Evolutionary conservation across 2,797 vertebrate genomes (phyloP), one percentile per base, ranked within the genome.

Genomic region (Myotis pilosus): DNA sequence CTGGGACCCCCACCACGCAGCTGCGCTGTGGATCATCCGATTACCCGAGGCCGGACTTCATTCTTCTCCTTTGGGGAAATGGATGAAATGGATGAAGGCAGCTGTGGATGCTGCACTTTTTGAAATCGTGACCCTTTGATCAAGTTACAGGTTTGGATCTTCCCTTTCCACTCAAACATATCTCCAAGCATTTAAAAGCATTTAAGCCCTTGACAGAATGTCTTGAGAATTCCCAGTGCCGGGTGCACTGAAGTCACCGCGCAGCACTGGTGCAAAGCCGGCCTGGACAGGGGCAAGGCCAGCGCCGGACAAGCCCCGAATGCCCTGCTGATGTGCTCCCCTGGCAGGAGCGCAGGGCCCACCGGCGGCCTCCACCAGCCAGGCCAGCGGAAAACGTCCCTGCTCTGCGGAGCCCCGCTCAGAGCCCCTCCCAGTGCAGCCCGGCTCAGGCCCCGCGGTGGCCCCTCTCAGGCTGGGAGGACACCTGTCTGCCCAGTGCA

Each of bases 401-500:
- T 28, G 38, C 47, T 49, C 36, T 28, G 49, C 60, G 7, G 38
- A 60, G 28, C 33, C 8, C 64, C 15, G 71, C 64, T 30, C 53
- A 6, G 55, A 38, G 9, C 62, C 49, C 22, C 0, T 0, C 20
- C 64, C 64, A 0, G 36, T 0, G 8, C 16, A 23, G 66, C n/a
- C 36, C 41, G 47, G 41, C 0, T 2, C 44, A 69, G 0, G 3
- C 1, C 10, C 53, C 33, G 33, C 0, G 23, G 74, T 0, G n/a
- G 8, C 10, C 1, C 4, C 16, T 22, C 57, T 6, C 12, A 9
- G 55, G 64, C 55, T 11, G 33, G 3, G 0, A 36, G 47, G 8
- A 30, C 17, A 2, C 20, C 17, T 16, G 41, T 5, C 25, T 75
- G 33, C 2, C 44, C 57, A 8, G 38, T 3, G 1, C 0, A 0